These are phyloP conservation scores for Coreius guichenoti DNA, from an alignment of 2,797 vertebrate species.

Conservation along the genomic window DNA sequence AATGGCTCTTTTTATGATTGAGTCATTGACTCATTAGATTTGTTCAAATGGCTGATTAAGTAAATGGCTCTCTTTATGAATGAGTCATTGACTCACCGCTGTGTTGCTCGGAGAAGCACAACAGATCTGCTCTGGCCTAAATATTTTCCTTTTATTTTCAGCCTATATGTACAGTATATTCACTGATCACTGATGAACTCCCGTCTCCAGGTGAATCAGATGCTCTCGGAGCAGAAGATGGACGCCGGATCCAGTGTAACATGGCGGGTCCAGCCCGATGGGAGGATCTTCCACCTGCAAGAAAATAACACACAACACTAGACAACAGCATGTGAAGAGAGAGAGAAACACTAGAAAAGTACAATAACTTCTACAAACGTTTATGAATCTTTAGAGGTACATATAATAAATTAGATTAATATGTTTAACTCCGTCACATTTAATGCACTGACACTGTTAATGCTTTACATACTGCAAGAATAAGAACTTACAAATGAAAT, in stretches of 20 bases:
- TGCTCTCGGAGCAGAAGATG: not conserved
- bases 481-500: not conserved
- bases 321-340: not conserved
- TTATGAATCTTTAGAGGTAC: not conserved
- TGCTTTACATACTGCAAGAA: not conserved
- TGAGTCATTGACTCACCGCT: too few relatives aligned
- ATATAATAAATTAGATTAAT: not conserved
- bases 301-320: not conserved
- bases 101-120: too few relatives aligned
- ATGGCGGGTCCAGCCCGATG: not conserved
- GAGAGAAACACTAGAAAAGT: fast-evolving
- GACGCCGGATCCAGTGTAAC: not conserved
- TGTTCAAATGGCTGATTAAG: too few relatives aligned
- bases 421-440: not conserved
- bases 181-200: not conserved
- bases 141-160: too few relatives aligned
- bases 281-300: not conserved
- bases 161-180: too few relatives aligned
- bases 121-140: too few relatives aligned
- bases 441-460: not conserved
- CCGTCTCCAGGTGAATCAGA: not conserved
- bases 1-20: too few relatives aligned
- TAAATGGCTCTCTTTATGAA: too few relatives aligned
- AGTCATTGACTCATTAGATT: too few relatives aligned
- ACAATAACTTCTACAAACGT: too few relatives aligned